Conservation (phyloP, 2,113 vertebrate genomes). For the Otus sunia region DNA sequence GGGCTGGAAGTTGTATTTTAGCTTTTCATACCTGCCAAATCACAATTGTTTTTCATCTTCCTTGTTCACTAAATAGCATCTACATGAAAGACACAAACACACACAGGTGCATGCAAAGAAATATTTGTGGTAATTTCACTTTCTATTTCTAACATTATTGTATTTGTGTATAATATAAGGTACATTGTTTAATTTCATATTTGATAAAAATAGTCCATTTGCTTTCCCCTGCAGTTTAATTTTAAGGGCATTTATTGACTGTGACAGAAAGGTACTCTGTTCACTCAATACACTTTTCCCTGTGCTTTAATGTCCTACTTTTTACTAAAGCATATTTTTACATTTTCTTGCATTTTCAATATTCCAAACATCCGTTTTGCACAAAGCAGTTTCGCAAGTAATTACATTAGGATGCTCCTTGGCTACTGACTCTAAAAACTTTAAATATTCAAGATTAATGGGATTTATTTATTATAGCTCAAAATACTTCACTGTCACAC, state of each 20-base stretch:
- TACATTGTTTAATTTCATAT: background rate
- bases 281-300: background rate
- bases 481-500: background rate
- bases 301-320: background rate
- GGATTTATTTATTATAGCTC: background rate
- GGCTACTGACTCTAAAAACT: background rate
- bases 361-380: background rate
- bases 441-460: slow-evolving; percentile 6
- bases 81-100: background rate
- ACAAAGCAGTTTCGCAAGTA: background rate
- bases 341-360: background rate
- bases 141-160: background rate
- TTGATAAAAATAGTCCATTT: background rate
- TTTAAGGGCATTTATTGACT: background rate
- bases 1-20: background rate
- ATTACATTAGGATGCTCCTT: background rate
- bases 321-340: slow-evolving; percentile 2
- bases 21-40: background rate
- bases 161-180: background rate
- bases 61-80: background rate
- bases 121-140: background rate
- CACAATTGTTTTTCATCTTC: background rate
- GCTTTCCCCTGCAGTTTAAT: background rate
- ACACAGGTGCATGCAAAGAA: background rate
- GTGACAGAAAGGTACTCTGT: background rate